These are phyloP conservation scores for Brachyptera risi DNA, from an alignment of 2,888 invertebrate species.

Conservation along the genomic window DNA sequence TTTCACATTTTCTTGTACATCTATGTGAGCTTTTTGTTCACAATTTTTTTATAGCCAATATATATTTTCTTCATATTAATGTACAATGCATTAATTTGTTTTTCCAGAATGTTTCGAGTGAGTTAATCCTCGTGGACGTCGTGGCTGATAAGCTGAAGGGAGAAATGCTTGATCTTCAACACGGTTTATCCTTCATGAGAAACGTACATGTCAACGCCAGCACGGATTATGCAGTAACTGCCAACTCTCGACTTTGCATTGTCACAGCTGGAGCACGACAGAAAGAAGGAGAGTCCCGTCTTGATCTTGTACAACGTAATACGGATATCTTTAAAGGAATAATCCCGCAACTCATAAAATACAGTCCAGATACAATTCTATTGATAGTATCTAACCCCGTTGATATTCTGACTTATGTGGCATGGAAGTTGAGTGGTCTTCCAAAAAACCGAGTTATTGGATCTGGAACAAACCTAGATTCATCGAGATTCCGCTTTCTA, in stretches of 20 bases:
- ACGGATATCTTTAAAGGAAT: constrained; percentile 83
- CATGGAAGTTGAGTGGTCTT: constrained; percentile 91
- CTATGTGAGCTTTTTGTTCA: background rate
- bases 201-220: constrained; percentile 75
- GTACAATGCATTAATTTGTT: too few species aligned
- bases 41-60: background rate
- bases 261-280: constrained; percentile 91
- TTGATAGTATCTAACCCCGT: constrained; percentile 91
- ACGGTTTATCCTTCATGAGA: constrained; percentile 78
- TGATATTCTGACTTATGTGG: constrained; percentile 87
- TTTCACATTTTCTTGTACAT: too few species aligned
- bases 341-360: constrained; percentile 73
- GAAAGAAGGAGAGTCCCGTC: constrained; percentile 81
- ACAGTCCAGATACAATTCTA: constrained; percentile 82
- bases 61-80: constrained; percentile 19
- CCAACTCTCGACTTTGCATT: constrained; percentile 78
- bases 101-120: constrained; percentile 67
- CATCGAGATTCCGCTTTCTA: constrained; percentile 84
- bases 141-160: constrained; percentile 79
- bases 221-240: constrained; percentile 71
- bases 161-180: constrained; percentile 88
- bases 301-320: constrained; percentile 85
- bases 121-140: constrained; percentile 77
- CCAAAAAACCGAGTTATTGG: constrained; percentile 86
- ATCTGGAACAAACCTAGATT: constrained; percentile 90